phyloP scores from a whole-genome alignment of 2,797 vertebrate species.

The Liasis olivaceus region DNA sequence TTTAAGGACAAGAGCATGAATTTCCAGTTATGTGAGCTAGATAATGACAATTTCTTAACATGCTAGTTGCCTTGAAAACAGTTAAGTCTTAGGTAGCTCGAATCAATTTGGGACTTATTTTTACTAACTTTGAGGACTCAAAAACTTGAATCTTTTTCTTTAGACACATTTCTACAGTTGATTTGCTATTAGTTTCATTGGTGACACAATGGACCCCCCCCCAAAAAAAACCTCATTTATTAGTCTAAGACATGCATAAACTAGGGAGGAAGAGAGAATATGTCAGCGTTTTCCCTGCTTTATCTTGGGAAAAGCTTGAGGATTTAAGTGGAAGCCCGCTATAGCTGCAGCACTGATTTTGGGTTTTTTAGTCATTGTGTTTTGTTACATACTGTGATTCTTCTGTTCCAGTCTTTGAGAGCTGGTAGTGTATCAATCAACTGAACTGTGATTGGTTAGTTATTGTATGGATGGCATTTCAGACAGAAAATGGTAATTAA shows the following conservation, averaged over 20 bases:
- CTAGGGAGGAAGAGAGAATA: neutral
- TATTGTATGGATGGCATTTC: neutral
- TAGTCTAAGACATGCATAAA: constrained; percentile 78
- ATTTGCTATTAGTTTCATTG: constrained; percentile 61
- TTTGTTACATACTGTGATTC: fast-evolving
- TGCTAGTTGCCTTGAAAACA: constrained; percentile 56
- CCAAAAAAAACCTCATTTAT: constrained; percentile 74
- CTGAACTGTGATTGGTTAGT: constrained; percentile 1
- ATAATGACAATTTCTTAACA: constrained; percentile 68
- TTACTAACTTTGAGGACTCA: constrained; percentile 28
- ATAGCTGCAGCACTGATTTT: constrained; percentile 23
- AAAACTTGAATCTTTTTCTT: constrained; percentile 30
- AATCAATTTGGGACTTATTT: constrained; percentile 53
- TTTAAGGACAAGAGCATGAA: constrained; percentile 69
- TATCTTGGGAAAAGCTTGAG: constrained; percentile 34
- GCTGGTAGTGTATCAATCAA: neutral
- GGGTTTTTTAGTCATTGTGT: neutral
- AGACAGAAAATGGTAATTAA: neutral
- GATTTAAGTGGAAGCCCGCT: neutral
- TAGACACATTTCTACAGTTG: constrained; percentile 57
- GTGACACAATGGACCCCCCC: constrained; percentile 75
- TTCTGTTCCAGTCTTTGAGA: neutral
- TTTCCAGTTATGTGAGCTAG: constrained; percentile 74
- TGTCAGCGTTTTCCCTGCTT: neutral
- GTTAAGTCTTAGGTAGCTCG: constrained; percentile 60